A percentile compares a stretch with the other conserved stretches of the same genome.
Conservation (phyloP, 2,888 invertebrate species). For the Glaucopsyche alexis region DNA sequence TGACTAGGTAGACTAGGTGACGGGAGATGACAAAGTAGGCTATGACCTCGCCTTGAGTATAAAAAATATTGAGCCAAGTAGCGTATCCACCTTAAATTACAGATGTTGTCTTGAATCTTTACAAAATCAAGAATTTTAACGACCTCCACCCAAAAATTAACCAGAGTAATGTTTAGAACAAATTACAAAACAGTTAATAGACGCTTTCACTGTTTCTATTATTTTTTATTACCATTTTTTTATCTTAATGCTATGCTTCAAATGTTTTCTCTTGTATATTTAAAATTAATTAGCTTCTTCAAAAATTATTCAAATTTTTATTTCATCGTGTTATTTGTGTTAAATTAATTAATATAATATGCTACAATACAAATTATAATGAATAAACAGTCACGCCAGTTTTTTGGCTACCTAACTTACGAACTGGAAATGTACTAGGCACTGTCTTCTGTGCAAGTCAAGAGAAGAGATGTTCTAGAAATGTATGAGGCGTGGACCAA, state of each 20-base stretch:
- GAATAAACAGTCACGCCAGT: background rate
- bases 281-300: background rate
- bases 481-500: no score
- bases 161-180: background rate
- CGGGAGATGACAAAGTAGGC: no score
- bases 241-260: background rate
- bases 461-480: no score
- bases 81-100: background rate
- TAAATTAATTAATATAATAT: background rate
- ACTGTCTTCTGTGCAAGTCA: no score
- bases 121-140: slow-evolving; percentile 2
- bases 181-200: slow-evolving; percentile 19
- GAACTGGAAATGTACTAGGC: no score
- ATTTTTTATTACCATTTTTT: slow-evolving; percentile 30
- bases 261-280: slow-evolving; percentile 15
- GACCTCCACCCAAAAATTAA: background rate
- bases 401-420: no score
- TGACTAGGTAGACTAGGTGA: no score
- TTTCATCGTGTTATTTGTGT: background rate
- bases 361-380: background rate
- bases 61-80: background rate
- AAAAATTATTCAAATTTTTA: background rate
- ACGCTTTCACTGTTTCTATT: slow-evolving; percentile 34
- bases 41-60: no score
- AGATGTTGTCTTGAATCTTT: background rate